Evolutionary conservation across 2,888 invertebrate genomes (phyloP).

Genomic region (Caenorhabditis sinica): DNA sequence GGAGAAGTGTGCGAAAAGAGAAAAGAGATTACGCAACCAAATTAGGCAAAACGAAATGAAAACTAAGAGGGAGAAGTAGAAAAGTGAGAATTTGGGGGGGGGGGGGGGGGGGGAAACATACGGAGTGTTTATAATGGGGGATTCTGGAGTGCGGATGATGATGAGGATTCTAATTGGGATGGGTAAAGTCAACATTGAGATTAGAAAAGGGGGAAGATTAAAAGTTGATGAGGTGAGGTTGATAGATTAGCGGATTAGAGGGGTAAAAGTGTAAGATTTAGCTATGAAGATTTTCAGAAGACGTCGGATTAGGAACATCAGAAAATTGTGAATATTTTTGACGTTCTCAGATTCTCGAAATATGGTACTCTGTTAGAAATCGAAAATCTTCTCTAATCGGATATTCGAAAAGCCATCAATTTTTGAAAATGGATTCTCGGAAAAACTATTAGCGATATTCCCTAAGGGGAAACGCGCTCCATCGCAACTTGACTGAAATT

Average conservation of each 20-base stretch:
- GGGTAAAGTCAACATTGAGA: not conserved
- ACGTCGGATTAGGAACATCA: not conserved
- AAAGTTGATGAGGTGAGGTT: not conserved
- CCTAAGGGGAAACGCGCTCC: no score
- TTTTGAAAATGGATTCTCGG: no score
- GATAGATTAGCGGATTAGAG: not conserved
- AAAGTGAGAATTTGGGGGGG: not conserved
- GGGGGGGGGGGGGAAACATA: not conserved
- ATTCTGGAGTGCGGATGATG: not conserved
- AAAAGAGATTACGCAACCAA: slow-evolving; percentile 36
- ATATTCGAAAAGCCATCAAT: no score
- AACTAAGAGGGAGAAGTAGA: slow-evolving; percentile 8
- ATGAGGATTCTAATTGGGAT: not conserved
- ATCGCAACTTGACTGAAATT: no score
- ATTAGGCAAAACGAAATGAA: slow-evolving; percentile 34
- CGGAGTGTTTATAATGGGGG: slow-evolving; percentile 42
- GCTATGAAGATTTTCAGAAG: not conserved
- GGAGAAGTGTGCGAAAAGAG: not conserved
- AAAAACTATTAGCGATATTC: no score
- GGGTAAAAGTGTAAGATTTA: not conserved
- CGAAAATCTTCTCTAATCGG: no score
- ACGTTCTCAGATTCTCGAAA: no score
- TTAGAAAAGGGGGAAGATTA: not conserved
- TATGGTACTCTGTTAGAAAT: no score
- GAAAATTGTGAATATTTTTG: no score